Percentiles rank a stretch among this genome's conserved stretches.
Evolutionary conservation across 2,113 vertebrate species (phyloP).

Genomic region (Shinisaurus crocodilurus): DNA sequence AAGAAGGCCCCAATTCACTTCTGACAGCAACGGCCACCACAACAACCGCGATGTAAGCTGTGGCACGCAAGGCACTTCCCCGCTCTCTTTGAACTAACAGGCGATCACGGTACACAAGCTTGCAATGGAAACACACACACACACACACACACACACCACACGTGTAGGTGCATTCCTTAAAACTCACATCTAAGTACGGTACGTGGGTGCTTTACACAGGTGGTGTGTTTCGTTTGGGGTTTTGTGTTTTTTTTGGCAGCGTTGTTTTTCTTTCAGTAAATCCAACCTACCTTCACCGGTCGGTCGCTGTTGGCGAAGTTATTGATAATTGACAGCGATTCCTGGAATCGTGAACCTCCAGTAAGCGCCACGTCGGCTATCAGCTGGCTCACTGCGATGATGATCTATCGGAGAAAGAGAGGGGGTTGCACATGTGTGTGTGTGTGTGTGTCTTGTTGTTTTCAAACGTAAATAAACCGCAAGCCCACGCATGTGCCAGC

Average conservation of each 20-base stretch:
- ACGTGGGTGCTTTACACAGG: not conserved
- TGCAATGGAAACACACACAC: no score
- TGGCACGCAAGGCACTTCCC: not conserved
- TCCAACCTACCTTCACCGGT: slow-evolving; percentile 90
- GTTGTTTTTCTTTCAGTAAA: not conserved
- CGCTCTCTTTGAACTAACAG: not conserved
- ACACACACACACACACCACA: not conserved
- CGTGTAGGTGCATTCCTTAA: no score
- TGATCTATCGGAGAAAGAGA: slow-evolving; percentile 83
- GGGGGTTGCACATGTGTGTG: not conserved
- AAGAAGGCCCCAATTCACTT: not conserved
- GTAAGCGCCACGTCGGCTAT: slow-evolving; percentile 95
- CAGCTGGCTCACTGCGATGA: slow-evolving; percentile 96
- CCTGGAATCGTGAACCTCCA: slow-evolving; percentile 94
- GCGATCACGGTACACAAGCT: not conserved
- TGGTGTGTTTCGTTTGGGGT: not conserved
- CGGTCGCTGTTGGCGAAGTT: slow-evolving; percentile 99
- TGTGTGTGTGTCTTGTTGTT: no score
- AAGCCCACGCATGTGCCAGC: not conserved
- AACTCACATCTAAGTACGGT: not conserved
- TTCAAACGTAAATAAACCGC: not conserved
- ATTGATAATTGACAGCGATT: slow-evolving; percentile 97
- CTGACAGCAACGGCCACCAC: not conserved
- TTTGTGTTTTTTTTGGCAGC: no score
- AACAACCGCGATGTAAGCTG: not conserved